These are phyloP conservation scores for Lycocerus yunnanus DNA, from an alignment of 2,888 invertebrate genomes.

Conservation along the genomic window DNA sequence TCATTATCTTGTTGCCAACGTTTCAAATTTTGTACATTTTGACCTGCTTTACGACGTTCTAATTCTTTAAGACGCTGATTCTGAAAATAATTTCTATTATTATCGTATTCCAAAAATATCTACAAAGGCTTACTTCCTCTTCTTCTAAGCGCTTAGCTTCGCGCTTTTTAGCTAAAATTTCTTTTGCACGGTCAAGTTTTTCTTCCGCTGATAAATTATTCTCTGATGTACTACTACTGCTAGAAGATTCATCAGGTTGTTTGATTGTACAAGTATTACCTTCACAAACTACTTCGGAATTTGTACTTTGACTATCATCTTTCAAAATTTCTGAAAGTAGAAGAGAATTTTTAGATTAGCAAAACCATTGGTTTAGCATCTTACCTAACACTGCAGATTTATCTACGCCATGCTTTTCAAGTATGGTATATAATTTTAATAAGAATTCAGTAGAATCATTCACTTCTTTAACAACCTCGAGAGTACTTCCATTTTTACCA, in stretches of 20 bases:
- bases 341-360: background rate
- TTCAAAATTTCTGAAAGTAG: slow-evolving; percentile 35
- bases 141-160: slow-evolving; percentile 70
- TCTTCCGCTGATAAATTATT: slow-evolving; percentile 56
- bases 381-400: background rate
- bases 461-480: slow-evolving; percentile 76
- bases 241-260: slow-evolving; percentile 22
- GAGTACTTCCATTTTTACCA: slow-evolving; percentile 76
- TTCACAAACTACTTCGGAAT: slow-evolving; percentile 53
- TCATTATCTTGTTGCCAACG: slow-evolving; percentile 78
- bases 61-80: slow-evolving; percentile 61
- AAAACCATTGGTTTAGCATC: background rate
- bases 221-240: slow-evolving; percentile 18
- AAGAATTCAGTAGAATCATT: slow-evolving; percentile 65
- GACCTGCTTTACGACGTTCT: slow-evolving; percentile 74
- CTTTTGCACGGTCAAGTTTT: slow-evolving; percentile 67
- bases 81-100: slow-evolving; percentile 33
- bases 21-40: slow-evolving; percentile 72
- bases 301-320: slow-evolving; percentile 6
- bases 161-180: slow-evolving; percentile 68
- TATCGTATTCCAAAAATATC: background rate
- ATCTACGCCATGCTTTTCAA: slow-evolving; percentile 58
- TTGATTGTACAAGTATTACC: slow-evolving; percentile 57
- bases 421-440: slow-evolving; percentile 67
- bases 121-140: slow-evolving; percentile 61